phyloP scores from a whole-genome alignment of 2,888 invertebrate genomes.

The Eilema caniola region DNA sequence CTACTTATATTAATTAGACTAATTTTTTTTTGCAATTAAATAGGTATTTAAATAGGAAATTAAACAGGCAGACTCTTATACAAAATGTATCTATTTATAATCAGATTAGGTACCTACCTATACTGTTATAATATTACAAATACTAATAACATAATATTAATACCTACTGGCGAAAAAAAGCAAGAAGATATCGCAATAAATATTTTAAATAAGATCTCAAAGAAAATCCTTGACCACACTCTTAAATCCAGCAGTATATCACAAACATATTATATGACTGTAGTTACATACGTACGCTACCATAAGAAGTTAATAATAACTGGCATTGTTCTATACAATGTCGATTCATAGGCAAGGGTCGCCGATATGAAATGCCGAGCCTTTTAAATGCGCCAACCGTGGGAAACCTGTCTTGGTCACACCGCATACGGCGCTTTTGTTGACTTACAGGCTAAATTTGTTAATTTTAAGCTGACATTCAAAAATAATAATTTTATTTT shows the following conservation, averaged over 20 bases:
- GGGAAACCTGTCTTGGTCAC: conserved; percentile 61
- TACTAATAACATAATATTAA: too few species aligned
- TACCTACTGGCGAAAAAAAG: too few species aligned
- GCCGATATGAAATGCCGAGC: conserved; percentile 67
- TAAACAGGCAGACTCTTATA: too few species aligned
- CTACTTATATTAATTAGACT: too few species aligned
- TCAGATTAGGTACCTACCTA: too few species aligned
- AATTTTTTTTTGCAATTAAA: too few species aligned
- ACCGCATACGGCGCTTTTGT: conserved; percentile 25
- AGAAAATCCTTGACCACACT: conserved; percentile 38
- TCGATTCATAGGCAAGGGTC: conserved; percentile 67
- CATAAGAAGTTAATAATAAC: conserved; percentile 56
- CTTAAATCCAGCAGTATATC: conserved; percentile 31
- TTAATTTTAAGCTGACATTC: not conserved
- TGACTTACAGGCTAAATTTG: conserved; percentile 19
- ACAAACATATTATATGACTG: conserved; percentile 25
- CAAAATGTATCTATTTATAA: too few species aligned
- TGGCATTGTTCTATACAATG: conserved; percentile 66
- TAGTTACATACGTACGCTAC: conserved; percentile 36
- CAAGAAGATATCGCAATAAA: too few species aligned
- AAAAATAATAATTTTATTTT: not conserved
- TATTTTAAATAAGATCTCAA: not conserved
- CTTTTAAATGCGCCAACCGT: conserved; percentile 58
- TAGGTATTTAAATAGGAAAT: too few species aligned
- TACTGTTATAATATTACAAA: too few species aligned